A percentile compares a stretch with the other conserved stretches of the same genome.
These are phyloP conservation scores for Caenorhabditis sp. DNA, from an alignment of 2,888 invertebrate genomes.

Conservation along the genomic window DNA sequence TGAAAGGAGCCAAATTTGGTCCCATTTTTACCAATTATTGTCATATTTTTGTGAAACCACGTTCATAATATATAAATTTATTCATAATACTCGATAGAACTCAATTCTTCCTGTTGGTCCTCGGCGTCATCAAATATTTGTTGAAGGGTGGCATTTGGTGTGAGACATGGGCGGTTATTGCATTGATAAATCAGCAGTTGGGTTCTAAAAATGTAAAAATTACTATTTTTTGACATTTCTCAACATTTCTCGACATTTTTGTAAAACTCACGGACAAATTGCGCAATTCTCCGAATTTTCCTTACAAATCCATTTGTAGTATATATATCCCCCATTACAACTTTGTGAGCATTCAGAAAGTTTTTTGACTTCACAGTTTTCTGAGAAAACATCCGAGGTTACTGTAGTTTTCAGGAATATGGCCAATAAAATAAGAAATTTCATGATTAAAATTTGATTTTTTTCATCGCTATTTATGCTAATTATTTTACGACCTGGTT, in stretches of 20 bases:
- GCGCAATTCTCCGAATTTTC: neutral
- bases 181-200: neutral
- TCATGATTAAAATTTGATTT: too few relatives aligned
- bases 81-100: neutral
- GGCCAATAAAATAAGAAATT: neutral
- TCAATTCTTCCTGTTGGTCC: neutral
- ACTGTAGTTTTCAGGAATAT: neutral
- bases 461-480: too few relatives aligned
- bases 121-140: neutral
- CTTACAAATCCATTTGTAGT: neutral
- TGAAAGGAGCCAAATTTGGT: too few relatives aligned
- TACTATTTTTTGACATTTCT: neutral
- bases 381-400: neutral
- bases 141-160: neutral
- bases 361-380: neutral
- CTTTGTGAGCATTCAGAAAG: neutral
- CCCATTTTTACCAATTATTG: too few relatives aligned
- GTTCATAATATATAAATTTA: too few relatives aligned
- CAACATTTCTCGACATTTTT: neutral
- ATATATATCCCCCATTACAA: neutral
- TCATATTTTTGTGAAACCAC: too few relatives aligned
- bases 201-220: neutral
- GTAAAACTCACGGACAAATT: neutral
- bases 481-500: neutral
- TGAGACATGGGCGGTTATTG: neutral